Base-by-base conservation (phyloP, 1,140 invertebrate genomes). In the Leucophenga varia region DNA sequence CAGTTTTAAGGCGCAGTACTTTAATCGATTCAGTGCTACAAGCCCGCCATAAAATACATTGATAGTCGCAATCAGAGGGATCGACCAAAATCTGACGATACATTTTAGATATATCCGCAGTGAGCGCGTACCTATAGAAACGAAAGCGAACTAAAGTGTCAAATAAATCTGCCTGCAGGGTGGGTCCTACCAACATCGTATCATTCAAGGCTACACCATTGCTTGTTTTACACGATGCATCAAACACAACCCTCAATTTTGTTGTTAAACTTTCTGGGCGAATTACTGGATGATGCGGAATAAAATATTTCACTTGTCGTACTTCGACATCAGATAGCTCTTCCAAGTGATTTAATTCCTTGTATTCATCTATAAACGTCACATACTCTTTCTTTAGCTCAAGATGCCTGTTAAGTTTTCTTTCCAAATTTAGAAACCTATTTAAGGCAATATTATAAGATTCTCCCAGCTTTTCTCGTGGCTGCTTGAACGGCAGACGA, bases 41-140 rank as follows among this genome's bases (percentile, higher is more conserved):
- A 25, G 54, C 16, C 19, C 70, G 42, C 71, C 76, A 77, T 2
- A 78, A 19, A 21, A 78, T 72, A 16, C 57, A 41, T 59, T 78
- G 74, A 34, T 57, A 69, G n/a, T 44, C 44, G 10, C 45, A 20
- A 44, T 72, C 42, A 16, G 48, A 14, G 14, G 34, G 4, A 31
- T 46, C 20, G 2, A 72, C 31, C 19, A 10, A 18, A 7, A 74
- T 52, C 25, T 65, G 61, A 7, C 70, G 45, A 40, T 56, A 77
- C 61, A 76, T 76, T 45, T 75, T 64, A 30, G 60, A 46, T 18
- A 71, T 54, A 40, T 77, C 73, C 0, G 54, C 54, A 12, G 47
- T 52, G 6, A 73, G 19, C 2, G 59, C 68, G 41, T 64, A 58
- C 16, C 25, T 21, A 43, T 72, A 58, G 2, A 17, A 25, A n/a